Conservation (phyloP, 1,140 invertebrate species). For the Drosophila baimaii region DNA sequence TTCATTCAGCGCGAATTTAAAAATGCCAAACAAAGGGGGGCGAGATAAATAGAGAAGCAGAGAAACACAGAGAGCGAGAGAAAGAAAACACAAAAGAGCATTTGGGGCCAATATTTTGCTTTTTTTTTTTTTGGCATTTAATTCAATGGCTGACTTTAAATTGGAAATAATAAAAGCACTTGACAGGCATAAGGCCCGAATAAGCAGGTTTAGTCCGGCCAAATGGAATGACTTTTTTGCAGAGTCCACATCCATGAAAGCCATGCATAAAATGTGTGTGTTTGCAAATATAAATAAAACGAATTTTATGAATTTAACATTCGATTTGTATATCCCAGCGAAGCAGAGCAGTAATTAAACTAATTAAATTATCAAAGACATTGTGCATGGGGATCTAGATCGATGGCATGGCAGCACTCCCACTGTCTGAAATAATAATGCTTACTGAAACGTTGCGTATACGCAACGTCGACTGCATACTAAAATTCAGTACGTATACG, state of each 20-base stretch:
- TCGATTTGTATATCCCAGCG: slow-evolving; percentile 6
- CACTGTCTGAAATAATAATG: slow-evolving; percentile 21
- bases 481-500: slow-evolving; percentile 19
- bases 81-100: slow-evolving; percentile 49
- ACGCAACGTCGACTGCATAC: slow-evolving; percentile 15
- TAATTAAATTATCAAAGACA: slow-evolving; percentile 50
- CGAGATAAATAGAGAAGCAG: slow-evolving; percentile 32
- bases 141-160: slow-evolving; percentile 44
- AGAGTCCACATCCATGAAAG: not conserved
- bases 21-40: slow-evolving; percentile 36
- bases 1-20: slow-evolving; percentile 41
- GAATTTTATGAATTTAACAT: slow-evolving; percentile 20
- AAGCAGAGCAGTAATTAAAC: slow-evolving; percentile 34
- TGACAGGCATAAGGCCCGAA: slow-evolving; percentile 37
- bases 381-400: slow-evolving; percentile 15
- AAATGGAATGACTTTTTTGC: slow-evolving; percentile 34
- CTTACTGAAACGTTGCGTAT: slow-evolving; percentile 33
- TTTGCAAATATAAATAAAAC: slow-evolving; percentile 13
- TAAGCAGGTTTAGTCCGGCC: slow-evolving; percentile 30
- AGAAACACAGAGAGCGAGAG: no score
- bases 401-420: not conserved
- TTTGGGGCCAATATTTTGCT: slow-evolving; percentile 20
- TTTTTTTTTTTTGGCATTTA: slow-evolving; percentile 8
- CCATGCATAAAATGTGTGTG: slow-evolving; percentile 11
- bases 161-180: slow-evolving; percentile 44